A percentile compares a stretch with the other conserved stretches of the same genome.
Evolutionary conservation across 2,113 vertebrate genomes (phyloP).

Genomic region (Steatornis caripensis): DNA sequence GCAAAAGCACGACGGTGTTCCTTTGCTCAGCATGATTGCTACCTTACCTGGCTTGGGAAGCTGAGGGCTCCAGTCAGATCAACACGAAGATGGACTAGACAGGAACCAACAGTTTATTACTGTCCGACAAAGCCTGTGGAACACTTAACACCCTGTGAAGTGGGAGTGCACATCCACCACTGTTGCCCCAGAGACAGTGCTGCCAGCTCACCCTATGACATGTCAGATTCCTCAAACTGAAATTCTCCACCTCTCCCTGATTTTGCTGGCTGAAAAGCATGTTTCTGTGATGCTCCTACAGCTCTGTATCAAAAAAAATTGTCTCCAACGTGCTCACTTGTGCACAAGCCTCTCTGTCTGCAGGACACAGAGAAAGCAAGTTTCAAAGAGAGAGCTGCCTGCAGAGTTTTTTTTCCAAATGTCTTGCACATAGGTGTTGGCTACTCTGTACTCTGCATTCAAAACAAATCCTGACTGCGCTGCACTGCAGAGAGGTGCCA

Average conservation of each 20-base stretch:
- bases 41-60: accelerated
- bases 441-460: not conserved
- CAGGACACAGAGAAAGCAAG: not conserved
- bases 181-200: not conserved
- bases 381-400: not conserved
- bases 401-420: not conserved
- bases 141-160: not conserved
- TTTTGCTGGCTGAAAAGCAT: not conserved
- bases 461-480: not conserved
- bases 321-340: not conserved
- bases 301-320: not conserved
- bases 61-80: not conserved
- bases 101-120: not conserved
- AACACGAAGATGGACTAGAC: accelerated
- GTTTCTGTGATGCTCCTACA: not conserved
- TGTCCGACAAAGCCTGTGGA: not conserved
- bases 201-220: not conserved
- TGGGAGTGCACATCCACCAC: not conserved
- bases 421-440: not conserved
- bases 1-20: not conserved
- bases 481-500: accelerated
- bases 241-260: not conserved
- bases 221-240: not conserved
- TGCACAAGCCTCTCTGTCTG: not conserved
- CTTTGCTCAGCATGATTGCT: not conserved